Conservation (phyloP, 2,888 invertebrate species). For the Pelosia muscerda region DNA sequence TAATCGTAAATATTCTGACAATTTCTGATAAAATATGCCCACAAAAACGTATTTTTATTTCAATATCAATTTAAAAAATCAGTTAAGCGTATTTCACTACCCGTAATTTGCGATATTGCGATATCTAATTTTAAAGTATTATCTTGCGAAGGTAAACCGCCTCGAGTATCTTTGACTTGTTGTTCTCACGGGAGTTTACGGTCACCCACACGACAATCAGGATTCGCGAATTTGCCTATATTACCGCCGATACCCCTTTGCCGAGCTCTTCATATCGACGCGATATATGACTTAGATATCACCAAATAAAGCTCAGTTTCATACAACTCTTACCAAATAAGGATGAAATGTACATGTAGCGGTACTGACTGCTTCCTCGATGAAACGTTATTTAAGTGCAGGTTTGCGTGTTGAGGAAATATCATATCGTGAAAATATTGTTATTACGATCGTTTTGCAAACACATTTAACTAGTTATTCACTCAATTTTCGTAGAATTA, state of each 20-base stretch:
- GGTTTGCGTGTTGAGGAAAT: constrained; percentile 59
- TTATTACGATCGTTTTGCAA: constrained; percentile 50
- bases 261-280: constrained; percentile 34
- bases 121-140: constrained; percentile 56
- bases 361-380: constrained; percentile 42
- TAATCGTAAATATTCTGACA: constrained; percentile 14
- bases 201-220: constrained; percentile 61
- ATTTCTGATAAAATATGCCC: constrained; percentile 17
- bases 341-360: constrained; percentile 40
- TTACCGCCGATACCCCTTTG: constrained; percentile 54
- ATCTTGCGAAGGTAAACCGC: constrained; percentile 54
- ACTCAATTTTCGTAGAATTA: constrained; percentile 47
- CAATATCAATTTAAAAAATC: constrained; percentile 55
- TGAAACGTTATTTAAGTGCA: constrained; percentile 58
- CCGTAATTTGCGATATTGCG: constrained; percentile 36
- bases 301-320: constrained; percentile 42
- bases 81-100: constrained; percentile 45
- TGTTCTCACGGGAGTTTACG: constrained; percentile 62
- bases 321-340: constrained; percentile 25
- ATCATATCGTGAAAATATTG: constrained; percentile 57
- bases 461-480: constrained; percentile 46
- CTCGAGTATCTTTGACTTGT: constrained; percentile 48
- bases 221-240: constrained; percentile 64
- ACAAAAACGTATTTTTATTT: constrained; percentile 26
- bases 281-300: constrained; percentile 40